Evolutionary conservation across 2,113 vertebrate species (phyloP).

Genomic region (Cynopterus brachyotis): DNA sequence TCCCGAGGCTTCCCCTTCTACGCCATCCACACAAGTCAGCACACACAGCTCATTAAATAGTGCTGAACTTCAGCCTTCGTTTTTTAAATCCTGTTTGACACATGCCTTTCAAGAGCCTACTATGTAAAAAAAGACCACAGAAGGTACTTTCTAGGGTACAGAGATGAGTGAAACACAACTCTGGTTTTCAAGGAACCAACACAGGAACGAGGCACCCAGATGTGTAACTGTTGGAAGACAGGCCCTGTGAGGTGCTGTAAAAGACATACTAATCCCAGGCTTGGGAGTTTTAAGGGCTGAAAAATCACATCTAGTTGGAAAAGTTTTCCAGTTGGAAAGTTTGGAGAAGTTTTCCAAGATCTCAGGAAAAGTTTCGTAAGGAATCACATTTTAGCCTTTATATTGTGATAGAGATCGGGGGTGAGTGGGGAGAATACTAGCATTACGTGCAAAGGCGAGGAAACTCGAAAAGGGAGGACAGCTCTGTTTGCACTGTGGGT

Average conservation of each 20-base stretch:
- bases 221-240: background rate
- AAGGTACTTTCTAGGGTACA: background rate
- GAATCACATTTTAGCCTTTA: background rate
- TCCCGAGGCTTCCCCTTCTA: background rate
- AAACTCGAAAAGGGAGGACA: background rate
- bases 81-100: background rate
- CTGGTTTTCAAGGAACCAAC: background rate
- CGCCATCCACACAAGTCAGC: background rate
- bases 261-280: background rate
- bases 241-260: background rate
- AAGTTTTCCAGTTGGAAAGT: background rate
- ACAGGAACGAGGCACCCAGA: background rate
- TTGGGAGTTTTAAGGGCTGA: background rate
- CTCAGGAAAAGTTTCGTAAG: background rate
- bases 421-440: background rate
- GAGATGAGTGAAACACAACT: background rate
- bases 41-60: background rate
- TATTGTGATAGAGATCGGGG: background rate
- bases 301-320: background rate
- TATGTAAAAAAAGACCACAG: background rate
- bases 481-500: background rate
- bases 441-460: background rate
- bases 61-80: background rate
- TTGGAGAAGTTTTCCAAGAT: background rate
- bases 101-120: background rate